Percentiles rank a stretch among this genome's conserved stretches.
These are phyloP conservation scores for Achlya flavicornis DNA, from an alignment of 2,888 invertebrate species.

Conservation along the genomic window DNA sequence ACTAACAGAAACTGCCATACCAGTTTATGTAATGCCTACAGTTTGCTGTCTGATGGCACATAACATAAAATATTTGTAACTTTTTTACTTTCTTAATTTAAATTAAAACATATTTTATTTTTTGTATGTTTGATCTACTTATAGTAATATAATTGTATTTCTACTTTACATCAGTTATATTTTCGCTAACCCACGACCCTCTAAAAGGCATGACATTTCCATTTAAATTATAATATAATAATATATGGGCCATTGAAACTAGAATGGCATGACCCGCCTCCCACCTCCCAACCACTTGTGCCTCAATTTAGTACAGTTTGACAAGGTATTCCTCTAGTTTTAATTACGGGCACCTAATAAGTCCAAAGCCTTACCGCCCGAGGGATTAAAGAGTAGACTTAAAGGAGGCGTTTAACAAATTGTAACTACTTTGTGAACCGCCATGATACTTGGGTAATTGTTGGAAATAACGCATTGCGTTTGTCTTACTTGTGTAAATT, in stretches of 20 bases:
- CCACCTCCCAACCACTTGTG: not conserved
- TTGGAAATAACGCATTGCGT: slow-evolving; percentile 18
- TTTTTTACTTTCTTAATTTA: too few relatives aligned
- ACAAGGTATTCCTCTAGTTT: slow-evolving; percentile 40
- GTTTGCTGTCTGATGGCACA: too few relatives aligned
- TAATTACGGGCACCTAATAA: slow-evolving; percentile 59
- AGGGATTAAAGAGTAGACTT: slow-evolving; percentile 37
- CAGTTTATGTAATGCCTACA: too few relatives aligned
- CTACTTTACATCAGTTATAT: not conserved
- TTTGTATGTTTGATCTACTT: too few relatives aligned
- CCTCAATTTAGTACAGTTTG: slow-evolving; percentile 17
- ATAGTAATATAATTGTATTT: too few relatives aligned
- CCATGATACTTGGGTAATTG: slow-evolving; percentile 27
- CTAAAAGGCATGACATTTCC: not conserved
- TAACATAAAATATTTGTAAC: too few relatives aligned
- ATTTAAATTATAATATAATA: not conserved
- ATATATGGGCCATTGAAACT: not conserved
- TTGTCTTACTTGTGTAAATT: not conserved
- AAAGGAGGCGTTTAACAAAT: slow-evolving; percentile 44
- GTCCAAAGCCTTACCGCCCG: slow-evolving; percentile 37
- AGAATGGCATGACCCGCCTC: not conserved
- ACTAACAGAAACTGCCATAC: too few relatives aligned
- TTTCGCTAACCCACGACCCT: not conserved
- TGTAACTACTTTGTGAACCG: slow-evolving; percentile 36
- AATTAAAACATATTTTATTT: too few relatives aligned